phyloP scores from a whole-genome alignment of 2,113 vertebrate species.

The Lampris megalopsis region DNA sequence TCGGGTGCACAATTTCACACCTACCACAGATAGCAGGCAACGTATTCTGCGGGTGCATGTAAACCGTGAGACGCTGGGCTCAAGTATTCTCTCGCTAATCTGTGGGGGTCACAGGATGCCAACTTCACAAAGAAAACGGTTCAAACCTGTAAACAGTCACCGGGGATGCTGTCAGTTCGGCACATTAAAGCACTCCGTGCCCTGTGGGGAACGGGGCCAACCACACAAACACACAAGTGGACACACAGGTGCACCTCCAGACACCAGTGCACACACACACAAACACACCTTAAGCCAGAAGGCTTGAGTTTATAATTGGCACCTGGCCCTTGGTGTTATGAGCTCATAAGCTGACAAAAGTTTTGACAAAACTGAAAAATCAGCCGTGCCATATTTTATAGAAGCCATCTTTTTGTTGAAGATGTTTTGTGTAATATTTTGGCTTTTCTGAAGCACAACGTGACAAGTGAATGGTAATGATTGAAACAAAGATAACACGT shows the following conservation, averaged over 20 bases:
- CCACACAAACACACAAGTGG: constrained; percentile 7
- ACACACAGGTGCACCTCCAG: constrained; percentile 24
- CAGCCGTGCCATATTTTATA: constrained; percentile 5
- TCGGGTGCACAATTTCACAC: not conserved
- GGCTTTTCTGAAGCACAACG: no score
- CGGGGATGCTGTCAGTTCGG: constrained; percentile 52
- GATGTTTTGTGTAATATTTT: no score
- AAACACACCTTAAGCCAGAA: constrained; percentile 53
- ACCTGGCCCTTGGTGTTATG: constrained; percentile 38
- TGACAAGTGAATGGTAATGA: no score
- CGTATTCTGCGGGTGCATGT: constrained; percentile 16
- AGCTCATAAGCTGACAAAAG: constrained; percentile 52
- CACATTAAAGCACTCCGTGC: constrained; percentile 10
- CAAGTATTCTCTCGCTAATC: constrained; percentile 15
- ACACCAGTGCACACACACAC: not conserved
- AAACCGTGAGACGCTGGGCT: not conserved
- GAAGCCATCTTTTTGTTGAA: no score
- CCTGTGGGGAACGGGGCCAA: constrained; percentile 8
- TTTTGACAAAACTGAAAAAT: constrained; percentile 62
- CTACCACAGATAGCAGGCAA: constrained; percentile 39
- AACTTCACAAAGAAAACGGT: constrained; percentile 30
- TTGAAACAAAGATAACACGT: no score
- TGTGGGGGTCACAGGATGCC: constrained; percentile 24
- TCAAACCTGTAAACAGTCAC: constrained; percentile 50
- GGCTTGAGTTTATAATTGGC: constrained; percentile 53